Base-by-base conservation (phyloP, 2,113 vertebrate species). In the Sterrhoptilus dennistouni region DNA sequence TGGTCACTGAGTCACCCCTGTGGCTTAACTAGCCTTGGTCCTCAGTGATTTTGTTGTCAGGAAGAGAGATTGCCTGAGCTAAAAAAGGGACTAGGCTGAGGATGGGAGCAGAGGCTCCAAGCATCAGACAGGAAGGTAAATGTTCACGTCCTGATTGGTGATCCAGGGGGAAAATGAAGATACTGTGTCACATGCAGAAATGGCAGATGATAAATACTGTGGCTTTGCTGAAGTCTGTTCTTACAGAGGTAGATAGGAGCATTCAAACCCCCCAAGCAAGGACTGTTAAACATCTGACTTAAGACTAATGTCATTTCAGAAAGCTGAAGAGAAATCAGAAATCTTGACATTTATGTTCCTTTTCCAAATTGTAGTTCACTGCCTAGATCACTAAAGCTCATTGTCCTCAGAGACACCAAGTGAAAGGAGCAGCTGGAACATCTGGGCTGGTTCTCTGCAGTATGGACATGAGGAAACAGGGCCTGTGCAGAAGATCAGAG, bases 351-450 rank as follows among this genome's bases (percentile, higher is more conserved):
- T 15, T 15, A 57, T 44, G 9, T 63, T 11, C 6, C 8, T 83
- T 72, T 91, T 44, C n/a, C 23, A 77, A 68, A 44, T 31, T 52
- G 27, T 3, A 24, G 8, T 36, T 77, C 76, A 25, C 13, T 70
- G 28, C 54, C 47, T 27, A 21, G 31, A 9, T 40, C 65, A 38
- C 21, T 61, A 28, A 61, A 1, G 2, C 9, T 69, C 11, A 6
- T 6, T 65, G 12, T 61, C 16, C 1, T 1, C 38, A 66, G 68
- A 89, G 42, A 59, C 14, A 6, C 10, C 0, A 0, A 65, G 29
- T 27, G 18, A 38, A n/a, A 85, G 44, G 33, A 66, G 28, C 15
- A 74, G 54, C 66, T 80, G 47, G n/a, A 57, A 22, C 20, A 38
- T 28, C 38, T 3, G 6, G 33, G 16, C 25, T 74, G 27, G 8